Percentiles rank a stretch among this genome's conserved stretches.
Conservation (phyloP, 2,888 invertebrate genomes). For the Chymomyza procnemis region DNA sequence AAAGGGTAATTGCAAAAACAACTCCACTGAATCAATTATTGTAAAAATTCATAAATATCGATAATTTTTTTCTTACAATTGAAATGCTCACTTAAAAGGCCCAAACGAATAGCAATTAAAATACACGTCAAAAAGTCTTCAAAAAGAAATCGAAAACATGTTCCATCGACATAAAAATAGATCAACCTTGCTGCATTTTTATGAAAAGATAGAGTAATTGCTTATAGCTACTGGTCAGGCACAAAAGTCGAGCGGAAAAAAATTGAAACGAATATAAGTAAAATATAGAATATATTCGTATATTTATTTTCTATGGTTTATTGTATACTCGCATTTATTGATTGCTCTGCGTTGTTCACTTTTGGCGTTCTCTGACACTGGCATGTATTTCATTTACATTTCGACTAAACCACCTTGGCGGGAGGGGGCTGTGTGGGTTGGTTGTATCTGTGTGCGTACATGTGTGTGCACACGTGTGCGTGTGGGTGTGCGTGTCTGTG, state of each 20-base stretch:
- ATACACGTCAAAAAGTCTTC: not conserved
- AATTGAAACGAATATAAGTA: not conserved
- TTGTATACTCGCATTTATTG: not conserved
- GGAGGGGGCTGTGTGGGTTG: not conserved
- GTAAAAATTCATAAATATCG: too few species aligned
- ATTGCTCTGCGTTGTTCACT: not conserved
- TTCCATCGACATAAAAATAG: not conserved
- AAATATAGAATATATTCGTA: not conserved
- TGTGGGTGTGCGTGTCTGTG: not conserved
- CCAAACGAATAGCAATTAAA: too few species aligned
- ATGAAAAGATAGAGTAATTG: not conserved
- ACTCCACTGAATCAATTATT: too few species aligned
- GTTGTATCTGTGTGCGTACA: not conserved
- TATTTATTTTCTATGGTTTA: not conserved
- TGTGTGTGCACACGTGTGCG: not conserved
- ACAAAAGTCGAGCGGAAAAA: not conserved
- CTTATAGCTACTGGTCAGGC: not conserved
- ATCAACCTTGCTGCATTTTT: not conserved
- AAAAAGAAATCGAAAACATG: not conserved
- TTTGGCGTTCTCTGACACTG: not conserved
- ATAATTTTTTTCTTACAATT: too few species aligned
- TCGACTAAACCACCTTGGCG: not conserved
- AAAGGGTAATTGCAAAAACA: too few species aligned
- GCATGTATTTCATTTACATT: not conserved
- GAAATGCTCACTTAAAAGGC: too few species aligned